These are phyloP conservation scores for Drymonia ruficornis DNA, from an alignment of 2,888 invertebrate species.

Conservation along the genomic window DNA sequence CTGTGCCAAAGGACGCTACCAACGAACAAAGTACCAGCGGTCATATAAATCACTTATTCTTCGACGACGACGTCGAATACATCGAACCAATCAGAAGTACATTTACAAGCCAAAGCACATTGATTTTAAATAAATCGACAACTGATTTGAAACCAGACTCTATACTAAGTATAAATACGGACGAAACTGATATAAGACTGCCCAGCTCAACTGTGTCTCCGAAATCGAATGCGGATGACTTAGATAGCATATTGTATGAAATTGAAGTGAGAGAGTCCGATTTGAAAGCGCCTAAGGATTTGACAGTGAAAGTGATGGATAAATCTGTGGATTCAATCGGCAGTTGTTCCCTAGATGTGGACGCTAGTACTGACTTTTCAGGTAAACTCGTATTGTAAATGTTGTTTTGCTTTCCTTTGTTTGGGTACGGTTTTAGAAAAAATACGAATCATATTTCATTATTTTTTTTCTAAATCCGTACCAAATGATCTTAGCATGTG, in stretches of 20 bases:
- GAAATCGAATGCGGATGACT: constrained; percentile 65
- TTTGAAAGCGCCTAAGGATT: constrained; percentile 66
- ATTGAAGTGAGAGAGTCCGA: constrained; percentile 78
- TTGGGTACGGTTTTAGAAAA: neutral
- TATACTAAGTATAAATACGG: constrained; percentile 72
- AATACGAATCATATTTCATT: neutral
- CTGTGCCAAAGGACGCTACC: constrained; percentile 76
- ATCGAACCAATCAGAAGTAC: constrained; percentile 81
- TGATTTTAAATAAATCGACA: constrained; percentile 70
- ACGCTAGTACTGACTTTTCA: constrained; percentile 90
- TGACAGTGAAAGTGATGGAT: constrained; percentile 87
- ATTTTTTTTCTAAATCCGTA: constrained; percentile 14
- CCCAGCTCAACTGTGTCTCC: constrained; percentile 78
- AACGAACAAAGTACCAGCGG: constrained; percentile 73
- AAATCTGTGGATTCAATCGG: constrained; percentile 93
- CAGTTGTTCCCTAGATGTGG: constrained; percentile 94
- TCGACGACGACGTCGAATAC: constrained; percentile 79
- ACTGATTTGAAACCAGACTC: constrained; percentile 63
- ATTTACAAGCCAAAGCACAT: constrained; percentile 79
- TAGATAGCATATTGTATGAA: constrained; percentile 77
- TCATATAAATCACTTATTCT: constrained; percentile 67
- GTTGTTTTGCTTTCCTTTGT: constrained; percentile 21
- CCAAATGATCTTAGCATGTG: constrained; percentile 18
- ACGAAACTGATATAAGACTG: constrained; percentile 75
- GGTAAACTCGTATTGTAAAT: constrained; percentile 80